phyloP scores from a whole-genome alignment of 2,797 vertebrate genomes.

The Apogon hyalosoma region DNA sequence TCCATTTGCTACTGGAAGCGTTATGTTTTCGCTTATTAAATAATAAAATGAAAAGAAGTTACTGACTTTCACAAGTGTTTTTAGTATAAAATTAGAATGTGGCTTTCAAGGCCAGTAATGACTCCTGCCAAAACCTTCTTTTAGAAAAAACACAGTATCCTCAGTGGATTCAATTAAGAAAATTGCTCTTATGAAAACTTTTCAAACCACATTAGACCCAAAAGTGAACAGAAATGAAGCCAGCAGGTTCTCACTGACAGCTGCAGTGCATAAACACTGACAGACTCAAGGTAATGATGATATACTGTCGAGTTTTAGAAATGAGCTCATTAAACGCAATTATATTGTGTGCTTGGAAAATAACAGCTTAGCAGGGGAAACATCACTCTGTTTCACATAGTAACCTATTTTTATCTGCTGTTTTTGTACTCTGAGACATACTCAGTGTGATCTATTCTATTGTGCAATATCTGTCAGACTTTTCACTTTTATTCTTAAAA shows the following conservation, averaged over 20 bases:
- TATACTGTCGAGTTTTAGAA: constrained; percentile 26
- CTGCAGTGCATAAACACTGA: constrained; percentile 9
- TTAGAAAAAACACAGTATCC: constrained; percentile 1
- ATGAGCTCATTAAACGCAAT: constrained; percentile 36
- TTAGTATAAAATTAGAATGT: not conserved
- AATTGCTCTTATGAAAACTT: constrained; percentile 8
- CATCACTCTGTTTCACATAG: constrained; percentile 1
- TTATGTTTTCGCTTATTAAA: too few relatives aligned
- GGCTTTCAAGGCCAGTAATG: not conserved
- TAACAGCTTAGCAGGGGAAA: constrained; percentile 24
- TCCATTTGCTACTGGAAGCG: not conserved
- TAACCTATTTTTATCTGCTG: constrained; percentile 19
- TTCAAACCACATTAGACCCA: not conserved
- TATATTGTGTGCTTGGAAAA: constrained; percentile 15
- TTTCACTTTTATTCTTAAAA: not conserved
- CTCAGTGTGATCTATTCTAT: constrained; percentile 3
- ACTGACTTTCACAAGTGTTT: not conserved
- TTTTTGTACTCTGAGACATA: constrained; percentile 5
- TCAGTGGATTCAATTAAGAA: constrained; percentile 3
- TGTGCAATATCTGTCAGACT: not conserved
- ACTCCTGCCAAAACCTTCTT: not conserved
- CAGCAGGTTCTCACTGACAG: constrained; percentile 12
- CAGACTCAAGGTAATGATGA: constrained; percentile 30
- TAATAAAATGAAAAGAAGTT: too few relatives aligned
- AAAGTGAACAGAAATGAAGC: constrained; percentile 5